Percentiles rank a stretch among this genome's conserved stretches.
These are phyloP conservation scores for Drosophila ananassae DNA, from an alignment of 1,140 invertebrate genomes.

Conservation along the genomic window DNA sequence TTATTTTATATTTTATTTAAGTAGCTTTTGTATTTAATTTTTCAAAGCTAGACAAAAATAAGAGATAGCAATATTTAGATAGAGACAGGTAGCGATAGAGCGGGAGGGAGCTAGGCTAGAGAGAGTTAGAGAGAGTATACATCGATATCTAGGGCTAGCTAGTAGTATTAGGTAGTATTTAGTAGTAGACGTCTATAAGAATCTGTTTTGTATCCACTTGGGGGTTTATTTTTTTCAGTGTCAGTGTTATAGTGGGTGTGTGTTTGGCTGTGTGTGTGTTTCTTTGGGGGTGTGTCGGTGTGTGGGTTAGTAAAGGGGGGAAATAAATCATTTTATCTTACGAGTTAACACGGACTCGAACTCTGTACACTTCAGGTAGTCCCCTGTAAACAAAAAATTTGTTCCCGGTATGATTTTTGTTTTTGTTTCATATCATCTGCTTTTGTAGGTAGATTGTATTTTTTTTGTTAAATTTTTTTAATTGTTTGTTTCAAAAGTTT, in stretches of 20 bases:
- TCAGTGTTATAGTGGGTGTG: slow-evolving; percentile 9
- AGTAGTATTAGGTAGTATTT: not conserved
- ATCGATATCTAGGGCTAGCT: slow-evolving; percentile 43
- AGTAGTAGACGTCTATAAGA: slow-evolving; percentile 44
- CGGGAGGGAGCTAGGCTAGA: slow-evolving; percentile 11
- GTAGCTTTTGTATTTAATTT: no score
- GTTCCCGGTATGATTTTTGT: slow-evolving; percentile 84
- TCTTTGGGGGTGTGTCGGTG: slow-evolving; percentile 35
- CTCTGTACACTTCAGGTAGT: slow-evolving; percentile 89
- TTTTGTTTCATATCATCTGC: slow-evolving; percentile 60
- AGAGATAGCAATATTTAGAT: slow-evolving; percentile 1
- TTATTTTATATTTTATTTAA: not conserved
- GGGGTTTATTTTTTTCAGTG: slow-evolving; percentile 10
- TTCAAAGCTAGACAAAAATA: not conserved
- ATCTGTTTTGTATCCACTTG: slow-evolving; percentile 33
- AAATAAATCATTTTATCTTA: slow-evolving; percentile 86
- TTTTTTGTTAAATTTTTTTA: slow-evolving; percentile 7
- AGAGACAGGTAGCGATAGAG: slow-evolving; percentile 7
- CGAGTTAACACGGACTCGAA: slow-evolving; percentile 90
- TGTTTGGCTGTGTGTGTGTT: slow-evolving; percentile 26
- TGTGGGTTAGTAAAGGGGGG: slow-evolving; percentile 56
- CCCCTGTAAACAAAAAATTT: slow-evolving; percentile 90
- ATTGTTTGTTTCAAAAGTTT: no score
- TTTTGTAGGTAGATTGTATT: slow-evolving; percentile 51
- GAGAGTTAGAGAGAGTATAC: slow-evolving; percentile 23